Percentiles rank a stretch among this genome's conserved stretches.
Conservation (phyloP, 2,888 invertebrate species). For the Neoscelio sp. region DNA sequence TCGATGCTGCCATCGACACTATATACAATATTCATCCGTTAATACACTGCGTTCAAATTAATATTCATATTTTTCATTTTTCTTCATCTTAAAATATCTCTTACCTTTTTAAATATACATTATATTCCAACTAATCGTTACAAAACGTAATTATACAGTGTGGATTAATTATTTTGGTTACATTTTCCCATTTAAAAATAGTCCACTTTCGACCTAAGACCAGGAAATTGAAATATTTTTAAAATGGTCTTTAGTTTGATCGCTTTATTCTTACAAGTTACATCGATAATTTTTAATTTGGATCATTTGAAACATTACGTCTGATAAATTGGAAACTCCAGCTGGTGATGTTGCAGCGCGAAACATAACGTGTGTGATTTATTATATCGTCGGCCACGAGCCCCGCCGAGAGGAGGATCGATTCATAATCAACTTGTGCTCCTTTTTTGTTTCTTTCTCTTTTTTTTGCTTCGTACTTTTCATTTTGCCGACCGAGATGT, state of each 20-base stretch:
- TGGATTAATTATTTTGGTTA: too few species aligned
- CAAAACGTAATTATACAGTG: too few species aligned
- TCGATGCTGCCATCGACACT: slow-evolving; percentile 55
- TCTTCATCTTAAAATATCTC: too few species aligned
- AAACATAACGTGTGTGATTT: slow-evolving; percentile 63
- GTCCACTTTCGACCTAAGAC: too few species aligned
- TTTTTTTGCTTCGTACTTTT: slow-evolving; percentile 33
- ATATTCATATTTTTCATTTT: too few species aligned
- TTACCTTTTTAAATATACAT: too few species aligned
- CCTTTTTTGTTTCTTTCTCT: slow-evolving; percentile 31
- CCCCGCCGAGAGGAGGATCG: slow-evolving; percentile 53
- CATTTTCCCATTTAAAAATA: too few species aligned
- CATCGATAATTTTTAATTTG: too few species aligned
- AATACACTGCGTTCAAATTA: slow-evolving; percentile 25
- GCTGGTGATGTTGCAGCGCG: slow-evolving; percentile 36
- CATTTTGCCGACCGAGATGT: slow-evolving; percentile 17
- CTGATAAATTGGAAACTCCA: slow-evolving; percentile 42
- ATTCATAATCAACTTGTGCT: slow-evolving; percentile 59
- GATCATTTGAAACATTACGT: slow-evolving; percentile 22
- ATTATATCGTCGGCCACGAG: slow-evolving; percentile 63
- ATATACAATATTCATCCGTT: slow-evolving; percentile 48
- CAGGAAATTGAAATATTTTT: too few species aligned
- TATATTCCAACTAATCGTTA: too few species aligned
- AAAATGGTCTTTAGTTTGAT: too few species aligned
- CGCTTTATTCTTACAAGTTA: too few species aligned